A percentile compares a stretch with the other conserved stretches of the same genome.
Conservation (phyloP, 2,888 invertebrate species). For the Habrosyne pyritoides region DNA sequence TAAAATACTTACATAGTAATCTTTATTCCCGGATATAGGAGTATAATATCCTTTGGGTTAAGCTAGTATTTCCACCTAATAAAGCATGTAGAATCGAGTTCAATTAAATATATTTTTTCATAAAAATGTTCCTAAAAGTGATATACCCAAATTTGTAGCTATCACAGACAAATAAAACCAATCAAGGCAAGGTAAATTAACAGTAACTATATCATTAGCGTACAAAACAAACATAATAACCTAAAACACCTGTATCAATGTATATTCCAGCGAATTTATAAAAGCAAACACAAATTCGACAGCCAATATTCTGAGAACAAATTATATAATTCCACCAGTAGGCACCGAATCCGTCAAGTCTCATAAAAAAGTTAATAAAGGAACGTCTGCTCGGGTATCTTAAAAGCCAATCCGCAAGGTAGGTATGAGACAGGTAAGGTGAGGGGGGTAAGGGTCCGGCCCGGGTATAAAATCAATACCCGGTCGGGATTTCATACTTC, state of each 20-base stretch:
- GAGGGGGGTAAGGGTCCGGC: constrained; percentile 13
- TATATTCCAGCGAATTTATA: constrained; percentile 8
- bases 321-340: constrained; percentile 1
- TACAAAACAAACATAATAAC: not conserved
- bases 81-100: too few species aligned
- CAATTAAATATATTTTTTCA: too few species aligned
- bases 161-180: too few species aligned
- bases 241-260: not conserved
- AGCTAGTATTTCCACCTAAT: too few species aligned
- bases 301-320: constrained; percentile 4
- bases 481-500: constrained; percentile 48
- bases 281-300: not conserved
- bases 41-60: too few species aligned
- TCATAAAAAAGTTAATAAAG: constrained; percentile 19
- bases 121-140: too few species aligned
- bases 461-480: constrained; percentile 48
- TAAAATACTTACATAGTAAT: too few species aligned
- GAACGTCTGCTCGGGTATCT: constrained; percentile 13
- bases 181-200: not conserved
- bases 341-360: constrained; percentile 10
- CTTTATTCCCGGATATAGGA: too few species aligned
- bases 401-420: constrained; percentile 19
- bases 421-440: constrained; percentile 16
- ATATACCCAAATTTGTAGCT: too few species aligned
- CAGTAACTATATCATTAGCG: not conserved